Evolutionary conservation across 2,888 invertebrate genomes (phyloP), one percentile per base, ranked within the genome.

Genomic region (Kuschelorhynchus macadamiae): DNA sequence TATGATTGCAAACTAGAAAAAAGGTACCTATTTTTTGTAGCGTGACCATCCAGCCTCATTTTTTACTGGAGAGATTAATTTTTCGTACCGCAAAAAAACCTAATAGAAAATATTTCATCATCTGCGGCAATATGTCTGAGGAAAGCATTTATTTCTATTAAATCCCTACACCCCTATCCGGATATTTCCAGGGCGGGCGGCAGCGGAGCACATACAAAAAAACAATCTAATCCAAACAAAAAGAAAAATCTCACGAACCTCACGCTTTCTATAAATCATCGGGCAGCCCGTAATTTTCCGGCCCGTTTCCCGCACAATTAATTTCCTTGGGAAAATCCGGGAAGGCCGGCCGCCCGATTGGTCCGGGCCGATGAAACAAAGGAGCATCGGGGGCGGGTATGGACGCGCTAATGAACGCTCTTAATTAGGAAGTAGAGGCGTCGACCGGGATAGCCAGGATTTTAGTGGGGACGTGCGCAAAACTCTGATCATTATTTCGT

Each of bases 281-380:
- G 65, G 33, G 52, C 53, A 66, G 61, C 55, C 47, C 60, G 59
- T 70, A 65, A 65, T 70, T 70, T 70, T 70, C 69, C 65, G 50
- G 32, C 33, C 64, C 65, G 60, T 62, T 60, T 65, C 47, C 42
- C 33, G 61, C 41, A 18, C 65, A 66, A 70, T 70, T 70, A 70
- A 70, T 70, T 70, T 70, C 50, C 66, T 57, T 61, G 70, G 62
- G 61, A 70, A 70, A 70, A 66, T 66, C 57, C 53, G 42, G 60
- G 56, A 56, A 61, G 65, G 42, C 49, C 60, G 42, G 16, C 16
- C 17, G 7, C 36, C 56, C 25, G 16, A 70, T 70, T 70, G 70
- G 70, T 32, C 55, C 18, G 12, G n/a, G 21, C 14, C 18, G 56
- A 56, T 62, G 62, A 70, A 61, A 60, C 65, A 61, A 66, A 65